phyloP scores from a whole-genome alignment of 2,113 vertebrate genomes.

The Aegotheles bennettii region DNA sequence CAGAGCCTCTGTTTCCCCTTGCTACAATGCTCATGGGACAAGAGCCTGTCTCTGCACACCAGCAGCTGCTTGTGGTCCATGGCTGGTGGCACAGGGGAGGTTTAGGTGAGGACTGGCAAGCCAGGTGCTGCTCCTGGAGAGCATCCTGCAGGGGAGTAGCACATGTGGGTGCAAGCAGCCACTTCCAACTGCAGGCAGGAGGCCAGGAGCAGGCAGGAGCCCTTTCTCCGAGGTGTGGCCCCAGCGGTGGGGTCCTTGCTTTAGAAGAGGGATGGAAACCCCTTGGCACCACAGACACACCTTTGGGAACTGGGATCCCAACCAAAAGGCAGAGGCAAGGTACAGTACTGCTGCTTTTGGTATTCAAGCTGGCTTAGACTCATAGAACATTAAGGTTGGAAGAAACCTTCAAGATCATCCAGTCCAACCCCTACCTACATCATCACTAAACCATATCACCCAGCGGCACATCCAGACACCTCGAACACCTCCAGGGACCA shows the following conservation, averaged over 20 bases:
- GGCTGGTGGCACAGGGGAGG: rapidly evolving
- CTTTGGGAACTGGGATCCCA: neutral
- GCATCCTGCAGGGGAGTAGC: rapidly evolving
- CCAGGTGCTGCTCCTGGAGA: neutral
- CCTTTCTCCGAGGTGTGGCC: neutral
- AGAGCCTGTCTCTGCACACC: neutral
- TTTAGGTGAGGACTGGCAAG: neutral
- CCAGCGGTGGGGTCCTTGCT: rapidly evolving
- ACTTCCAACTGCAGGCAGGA: neutral
- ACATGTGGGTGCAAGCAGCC: rapidly evolving
- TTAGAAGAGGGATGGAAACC: neutral
- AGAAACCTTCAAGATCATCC: too few relatives aligned
- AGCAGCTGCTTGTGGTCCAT: rapidly evolving
- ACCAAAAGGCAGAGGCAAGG: neutral
- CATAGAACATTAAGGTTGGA: too few relatives aligned
- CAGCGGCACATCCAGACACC: too few relatives aligned
- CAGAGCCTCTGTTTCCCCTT: neutral
- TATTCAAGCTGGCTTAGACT: too few relatives aligned
- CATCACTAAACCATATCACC: too few relatives aligned
- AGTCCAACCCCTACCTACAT: too few relatives aligned
- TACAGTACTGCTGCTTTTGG: neutral
- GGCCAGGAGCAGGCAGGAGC: neutral
- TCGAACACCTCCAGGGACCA: too few relatives aligned
- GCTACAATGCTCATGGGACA: rapidly evolving
- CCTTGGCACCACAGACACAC: neutral